These are phyloP conservation scores for Suricata suricatta DNA, from an alignment of 2,113 vertebrate genomes.

Conservation along the genomic window DNA sequence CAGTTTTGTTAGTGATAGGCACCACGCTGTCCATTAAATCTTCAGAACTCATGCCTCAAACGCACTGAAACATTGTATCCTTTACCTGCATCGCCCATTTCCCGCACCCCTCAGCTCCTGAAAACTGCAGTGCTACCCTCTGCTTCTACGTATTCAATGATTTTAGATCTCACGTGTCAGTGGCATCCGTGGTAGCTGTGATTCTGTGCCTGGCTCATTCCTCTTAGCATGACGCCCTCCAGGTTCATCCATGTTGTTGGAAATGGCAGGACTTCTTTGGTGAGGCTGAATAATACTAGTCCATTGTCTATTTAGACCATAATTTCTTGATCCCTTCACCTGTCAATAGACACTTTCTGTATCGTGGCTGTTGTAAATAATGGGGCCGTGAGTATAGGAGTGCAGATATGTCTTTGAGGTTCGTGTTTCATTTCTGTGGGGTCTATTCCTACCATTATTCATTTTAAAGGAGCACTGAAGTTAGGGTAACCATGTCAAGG, in stretches of 20 bases:
- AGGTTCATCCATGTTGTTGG: not conserved
- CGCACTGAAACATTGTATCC: not conserved
- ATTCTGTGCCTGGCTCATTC: not conserved
- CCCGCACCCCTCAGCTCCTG: not conserved
- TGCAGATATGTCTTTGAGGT: not conserved
- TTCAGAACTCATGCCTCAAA: too few relatives aligned
- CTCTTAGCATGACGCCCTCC: not conserved
- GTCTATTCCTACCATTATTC: fast-evolving
- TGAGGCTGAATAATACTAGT: not conserved
- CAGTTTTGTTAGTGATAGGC: not conserved
- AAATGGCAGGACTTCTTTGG: not conserved
- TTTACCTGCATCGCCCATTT: not conserved
- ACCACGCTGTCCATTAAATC: not conserved
- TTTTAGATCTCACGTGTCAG: not conserved
- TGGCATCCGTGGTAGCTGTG: not conserved
- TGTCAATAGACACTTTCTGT: not conserved
- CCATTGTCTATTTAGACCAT: fast-evolving
- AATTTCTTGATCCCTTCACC: not conserved
- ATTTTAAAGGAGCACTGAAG: not conserved
- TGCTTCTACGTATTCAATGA: not conserved
- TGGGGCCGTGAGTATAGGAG: not conserved
- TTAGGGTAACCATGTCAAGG: not conserved
- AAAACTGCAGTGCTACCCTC: not conserved
- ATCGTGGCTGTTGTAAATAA: not conserved
- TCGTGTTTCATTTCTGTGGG: not conserved